Percentiles rank a stretch among this genome's conserved stretches.
Conservation (phyloP, 2,888 invertebrate genomes). For the Oligia latruncula region DNA sequence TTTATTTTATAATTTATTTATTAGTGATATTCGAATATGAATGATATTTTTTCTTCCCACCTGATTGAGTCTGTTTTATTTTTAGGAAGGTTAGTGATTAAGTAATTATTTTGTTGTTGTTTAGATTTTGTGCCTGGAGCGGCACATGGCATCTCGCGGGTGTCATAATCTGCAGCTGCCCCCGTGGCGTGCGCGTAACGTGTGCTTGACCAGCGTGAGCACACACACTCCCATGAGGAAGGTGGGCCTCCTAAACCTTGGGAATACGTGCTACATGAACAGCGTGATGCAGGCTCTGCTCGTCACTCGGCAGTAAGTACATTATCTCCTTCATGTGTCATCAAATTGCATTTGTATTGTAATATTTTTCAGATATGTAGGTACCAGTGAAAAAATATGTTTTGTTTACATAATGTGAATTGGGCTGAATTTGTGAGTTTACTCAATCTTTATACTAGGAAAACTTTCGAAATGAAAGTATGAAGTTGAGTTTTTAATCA, state of each 20-base stretch:
- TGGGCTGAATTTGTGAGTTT: not conserved
- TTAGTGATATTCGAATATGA: not conserved
- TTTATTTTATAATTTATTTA: not conserved
- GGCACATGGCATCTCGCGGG: slow-evolving; percentile 84
- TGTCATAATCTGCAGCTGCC: slow-evolving; percentile 76
- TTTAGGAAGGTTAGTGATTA: not conserved
- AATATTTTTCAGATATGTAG: not conserved
- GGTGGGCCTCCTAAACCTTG: slow-evolving; percentile 95
- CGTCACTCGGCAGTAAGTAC: slow-evolving; percentile 93
- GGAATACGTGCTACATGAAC: slow-evolving; percentile 97
- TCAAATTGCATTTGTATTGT: not conserved
- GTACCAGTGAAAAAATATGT: not conserved
- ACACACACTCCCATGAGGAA: slow-evolving; percentile 81
- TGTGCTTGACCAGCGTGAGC: slow-evolving; percentile 67
- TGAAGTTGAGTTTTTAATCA: not conserved
- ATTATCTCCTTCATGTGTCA: not conserved
- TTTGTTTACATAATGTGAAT: too few species aligned
- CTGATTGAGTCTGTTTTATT: not conserved
- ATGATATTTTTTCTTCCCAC: not conserved
- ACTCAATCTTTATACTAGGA: not conserved
- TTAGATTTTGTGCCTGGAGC: slow-evolving; percentile 82
- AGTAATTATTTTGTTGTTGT: slow-evolving; percentile 23
- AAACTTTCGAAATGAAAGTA: not conserved
- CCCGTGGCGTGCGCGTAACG: slow-evolving; percentile 77
- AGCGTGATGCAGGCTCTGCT: slow-evolving; percentile 95